Percentiles rank a stretch among this genome's conserved stretches.
Evolutionary conservation across 1,140 invertebrate species (phyloP).

Genomic region (Halotydeus destructor): DNA sequence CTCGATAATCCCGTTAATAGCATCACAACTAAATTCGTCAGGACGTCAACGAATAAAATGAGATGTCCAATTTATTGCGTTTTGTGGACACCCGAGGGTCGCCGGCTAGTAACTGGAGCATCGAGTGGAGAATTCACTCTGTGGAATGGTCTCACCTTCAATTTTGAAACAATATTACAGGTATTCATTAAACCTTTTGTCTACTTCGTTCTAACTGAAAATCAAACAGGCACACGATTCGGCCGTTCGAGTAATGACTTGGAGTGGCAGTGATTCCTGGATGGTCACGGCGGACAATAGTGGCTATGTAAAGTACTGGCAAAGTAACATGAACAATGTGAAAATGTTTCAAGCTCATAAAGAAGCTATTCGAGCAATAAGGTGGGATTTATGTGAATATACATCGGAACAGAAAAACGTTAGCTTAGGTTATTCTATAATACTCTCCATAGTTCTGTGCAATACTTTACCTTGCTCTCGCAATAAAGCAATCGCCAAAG

Average conservation of each 20-base stretch:
- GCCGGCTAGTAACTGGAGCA: conserved; percentile 88
- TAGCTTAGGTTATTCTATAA: too few relatives aligned
- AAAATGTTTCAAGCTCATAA: conserved; percentile 99
- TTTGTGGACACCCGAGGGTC: conserved; percentile 92
- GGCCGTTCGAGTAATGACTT: conserved; percentile 92
- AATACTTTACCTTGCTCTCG: too few relatives aligned
- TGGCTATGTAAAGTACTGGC: conserved; percentile 99
- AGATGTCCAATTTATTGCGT: conserved; percentile 96
- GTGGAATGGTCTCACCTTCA: conserved; percentile 99
- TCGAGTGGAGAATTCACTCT: conserved; percentile 97
- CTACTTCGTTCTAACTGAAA: not conserved
- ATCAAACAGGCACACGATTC: conserved; percentile 72
- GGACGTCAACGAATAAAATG: conserved; percentile 98
- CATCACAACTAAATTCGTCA: conserved; percentile 83
- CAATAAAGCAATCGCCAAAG: too few relatives aligned
- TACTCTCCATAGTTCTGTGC: too few relatives aligned
- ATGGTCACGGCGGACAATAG: conserved; percentile 98
- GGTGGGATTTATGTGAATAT: conserved; percentile 36
- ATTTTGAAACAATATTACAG: conserved; percentile 99
- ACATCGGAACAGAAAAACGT: too few relatives aligned
- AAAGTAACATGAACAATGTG: conserved; percentile 99
- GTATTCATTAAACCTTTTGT: too few relatives aligned
- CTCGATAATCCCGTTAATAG: conserved; percentile 89
- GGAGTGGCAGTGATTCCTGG: conserved; percentile 98
- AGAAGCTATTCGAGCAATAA: conserved; percentile 93